Conservation (phyloP, 2,113 vertebrate species). For the Oryzias woworae region DNA sequence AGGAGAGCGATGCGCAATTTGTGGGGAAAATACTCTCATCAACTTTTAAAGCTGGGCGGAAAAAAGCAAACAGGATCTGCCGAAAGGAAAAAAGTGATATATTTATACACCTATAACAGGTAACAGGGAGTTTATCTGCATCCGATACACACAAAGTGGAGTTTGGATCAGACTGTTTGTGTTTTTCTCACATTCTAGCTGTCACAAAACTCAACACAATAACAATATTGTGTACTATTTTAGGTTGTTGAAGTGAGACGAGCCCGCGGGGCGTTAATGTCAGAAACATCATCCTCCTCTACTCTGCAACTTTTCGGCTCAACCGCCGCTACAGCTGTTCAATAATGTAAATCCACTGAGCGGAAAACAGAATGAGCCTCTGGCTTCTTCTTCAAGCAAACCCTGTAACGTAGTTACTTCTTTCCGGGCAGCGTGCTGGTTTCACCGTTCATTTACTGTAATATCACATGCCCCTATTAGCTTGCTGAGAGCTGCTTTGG, state of each 20-base stretch:
- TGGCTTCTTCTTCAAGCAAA: constrained; percentile 2
- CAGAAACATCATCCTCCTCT: constrained; percentile 16
- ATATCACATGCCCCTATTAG: constrained; percentile 11
- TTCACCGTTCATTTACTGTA: constrained; percentile 2
- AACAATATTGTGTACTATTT: constrained; percentile 24
- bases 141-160: constrained; percentile 14
- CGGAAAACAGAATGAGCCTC: constrained; percentile 4
- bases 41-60: constrained; percentile 17
- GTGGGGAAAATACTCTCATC: constrained; percentile 16
- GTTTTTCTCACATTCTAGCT: constrained; percentile 2
- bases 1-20: constrained; percentile 33
- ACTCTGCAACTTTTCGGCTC: constrained; percentile 3
- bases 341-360: constrained; percentile 13
- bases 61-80: constrained; percentile 18
- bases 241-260: constrained; percentile 18
- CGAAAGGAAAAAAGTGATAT: constrained; percentile 1
- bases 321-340: constrained; percentile 10
- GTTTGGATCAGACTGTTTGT: constrained; percentile 6
- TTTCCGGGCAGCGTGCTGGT: constrained; percentile 3
- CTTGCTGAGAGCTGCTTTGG: constrained; percentile 36
- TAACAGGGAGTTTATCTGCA: background rate
- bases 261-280: constrained; percentile 22
- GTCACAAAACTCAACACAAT: background rate
- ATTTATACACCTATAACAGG: background rate
- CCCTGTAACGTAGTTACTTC: constrained; percentile 3